phyloP scores from a whole-genome alignment of 2,888 invertebrate species.

The Platynereis dumerilii region DNA sequence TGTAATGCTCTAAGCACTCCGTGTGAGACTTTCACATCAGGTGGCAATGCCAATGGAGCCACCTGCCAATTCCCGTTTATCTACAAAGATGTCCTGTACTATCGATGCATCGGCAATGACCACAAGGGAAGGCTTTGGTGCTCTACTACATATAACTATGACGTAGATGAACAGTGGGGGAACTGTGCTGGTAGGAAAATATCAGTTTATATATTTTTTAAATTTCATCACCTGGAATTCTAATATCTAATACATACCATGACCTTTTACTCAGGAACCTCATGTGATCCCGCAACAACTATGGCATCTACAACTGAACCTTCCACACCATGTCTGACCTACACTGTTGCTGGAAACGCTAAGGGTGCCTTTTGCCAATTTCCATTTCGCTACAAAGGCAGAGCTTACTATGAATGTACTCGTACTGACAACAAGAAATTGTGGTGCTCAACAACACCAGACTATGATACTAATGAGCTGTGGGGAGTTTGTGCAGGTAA shows the following conservation, averaged over 20 bases:
- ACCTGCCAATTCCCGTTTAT: constrained; percentile 19
- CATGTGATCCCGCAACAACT: not conserved
- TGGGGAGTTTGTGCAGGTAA: constrained; percentile 16
- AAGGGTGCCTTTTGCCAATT: constrained; percentile 16
- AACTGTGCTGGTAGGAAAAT: constrained; percentile 3
- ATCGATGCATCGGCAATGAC: constrained; percentile 5
- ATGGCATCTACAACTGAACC: not conserved
- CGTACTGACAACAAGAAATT: not conserved
- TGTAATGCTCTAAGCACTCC: not conserved
- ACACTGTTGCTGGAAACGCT: constrained; percentile 10
- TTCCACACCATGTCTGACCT: not conserved
- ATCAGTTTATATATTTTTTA: no score
- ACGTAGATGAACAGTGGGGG: constrained; percentile 16
- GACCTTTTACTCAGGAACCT: not conserved
- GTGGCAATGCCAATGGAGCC: constrained; percentile 19
- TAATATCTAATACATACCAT: no score
- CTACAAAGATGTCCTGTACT: not conserved
- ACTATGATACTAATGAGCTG: constrained; percentile 19
- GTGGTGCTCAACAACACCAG: constrained; percentile 21
- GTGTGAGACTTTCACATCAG: constrained; percentile 9
- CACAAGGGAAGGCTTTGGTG: constrained; percentile 16
- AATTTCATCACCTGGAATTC: no score
- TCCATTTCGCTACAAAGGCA: constrained; percentile 18
- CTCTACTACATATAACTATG: constrained; percentile 21
- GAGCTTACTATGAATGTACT: constrained; percentile 3